A percentile compares a stretch with the other conserved stretches of the same genome.
Evolutionary conservation across 2,797 vertebrate species (phyloP).

Genomic region (Delichon dasypus): DNA sequence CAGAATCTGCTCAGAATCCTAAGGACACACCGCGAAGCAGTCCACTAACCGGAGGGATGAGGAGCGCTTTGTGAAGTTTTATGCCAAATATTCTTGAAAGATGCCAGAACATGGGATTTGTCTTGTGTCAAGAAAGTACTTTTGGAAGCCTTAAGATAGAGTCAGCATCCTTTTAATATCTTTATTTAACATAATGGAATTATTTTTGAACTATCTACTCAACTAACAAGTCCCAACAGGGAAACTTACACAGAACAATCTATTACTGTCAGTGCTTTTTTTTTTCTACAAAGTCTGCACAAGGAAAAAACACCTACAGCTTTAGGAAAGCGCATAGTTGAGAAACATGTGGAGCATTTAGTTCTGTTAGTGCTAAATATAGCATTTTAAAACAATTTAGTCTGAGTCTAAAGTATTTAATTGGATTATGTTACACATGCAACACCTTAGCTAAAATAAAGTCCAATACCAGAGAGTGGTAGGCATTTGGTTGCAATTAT

Average conservation of each 20-base stretch:
- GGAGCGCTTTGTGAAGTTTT: not conserved
- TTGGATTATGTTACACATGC: constrained; percentile 10
- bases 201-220: not conserved
- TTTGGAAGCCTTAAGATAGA: not conserved
- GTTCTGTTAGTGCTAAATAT: constrained; percentile 10
- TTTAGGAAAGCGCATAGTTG: not conserved
- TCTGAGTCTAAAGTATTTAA: not conserved
- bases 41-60: fast-evolving
- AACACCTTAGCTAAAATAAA: constrained; percentile 29
- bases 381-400: constrained; percentile 34
- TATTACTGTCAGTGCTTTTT: not conserved
- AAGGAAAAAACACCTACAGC: not conserved
- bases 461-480: not conserved
- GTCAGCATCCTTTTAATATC: not conserved
- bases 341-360: not conserved
- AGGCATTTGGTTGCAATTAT: constrained; percentile 24
- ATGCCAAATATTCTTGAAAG: not conserved
- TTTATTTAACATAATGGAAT: not conserved
- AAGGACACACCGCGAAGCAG: not conserved
- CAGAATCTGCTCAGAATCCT: fast-evolving
- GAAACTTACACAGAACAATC: not conserved
- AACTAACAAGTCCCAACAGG: not conserved
- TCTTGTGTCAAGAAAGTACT: not conserved
- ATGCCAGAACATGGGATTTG: not conserved
- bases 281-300: not conserved